Evolutionary conservation across 2,888 invertebrate species (phyloP).

Genomic region (Panorpa germanica): DNA sequence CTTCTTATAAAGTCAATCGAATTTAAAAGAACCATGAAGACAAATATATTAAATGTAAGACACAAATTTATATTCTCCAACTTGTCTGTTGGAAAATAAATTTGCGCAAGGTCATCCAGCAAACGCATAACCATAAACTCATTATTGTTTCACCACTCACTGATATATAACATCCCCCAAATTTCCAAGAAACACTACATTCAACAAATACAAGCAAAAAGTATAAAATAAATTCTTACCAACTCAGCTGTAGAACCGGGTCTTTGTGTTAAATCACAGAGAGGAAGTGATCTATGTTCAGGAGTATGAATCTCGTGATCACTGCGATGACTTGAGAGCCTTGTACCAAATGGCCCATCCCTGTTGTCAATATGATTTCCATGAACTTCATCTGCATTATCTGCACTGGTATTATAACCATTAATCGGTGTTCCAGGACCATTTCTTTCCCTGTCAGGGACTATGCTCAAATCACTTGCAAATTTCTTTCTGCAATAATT

Average conservation of each 20-base stretch:
- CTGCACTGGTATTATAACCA: constrained; percentile 16
- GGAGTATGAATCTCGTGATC: constrained; percentile 43
- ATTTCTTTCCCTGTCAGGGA: constrained; percentile 18
- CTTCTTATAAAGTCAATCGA: too few relatives aligned
- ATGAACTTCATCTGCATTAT: constrained; percentile 20
- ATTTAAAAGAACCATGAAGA: too few relatives aligned
- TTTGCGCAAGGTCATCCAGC: too few relatives aligned
- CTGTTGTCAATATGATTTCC: constrained; percentile 14
- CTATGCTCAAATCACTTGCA: constrained; percentile 35
- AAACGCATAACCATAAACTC: too few relatives aligned
- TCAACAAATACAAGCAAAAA: background rate
- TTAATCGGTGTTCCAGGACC: background rate
- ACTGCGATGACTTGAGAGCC: constrained; percentile 33
- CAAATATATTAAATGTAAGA: too few relatives aligned
- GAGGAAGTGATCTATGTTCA: constrained; percentile 29
- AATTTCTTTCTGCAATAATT: constrained; percentile 35
- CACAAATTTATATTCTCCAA: too few relatives aligned
- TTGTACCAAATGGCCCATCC: too few relatives aligned
- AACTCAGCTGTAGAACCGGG: constrained; percentile 25
- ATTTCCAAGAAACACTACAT: background rate
- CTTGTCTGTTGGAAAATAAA: too few relatives aligned
- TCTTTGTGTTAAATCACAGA: too few relatives aligned
- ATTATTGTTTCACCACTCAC: too few relatives aligned
- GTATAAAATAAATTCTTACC: constrained; percentile 17
- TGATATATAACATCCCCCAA: background rate